Base-by-base conservation (phyloP, 2,113 vertebrate genomes). In the Upupa epops region DNA sequence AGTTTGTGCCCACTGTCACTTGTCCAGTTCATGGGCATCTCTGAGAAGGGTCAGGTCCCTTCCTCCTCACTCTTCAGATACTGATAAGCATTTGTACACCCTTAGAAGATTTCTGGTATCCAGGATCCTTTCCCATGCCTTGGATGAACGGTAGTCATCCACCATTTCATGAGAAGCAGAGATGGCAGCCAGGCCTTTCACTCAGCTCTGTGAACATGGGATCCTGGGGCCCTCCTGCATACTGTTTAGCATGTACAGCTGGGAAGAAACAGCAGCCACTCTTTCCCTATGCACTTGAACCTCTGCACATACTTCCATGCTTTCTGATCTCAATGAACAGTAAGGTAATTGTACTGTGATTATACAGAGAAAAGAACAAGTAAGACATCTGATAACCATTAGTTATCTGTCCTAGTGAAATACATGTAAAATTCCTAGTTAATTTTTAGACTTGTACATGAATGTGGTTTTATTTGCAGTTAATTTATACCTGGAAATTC, bases 101-200 rank as follows among this genome's bases (percentile, higher is more conserved):
- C 1, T 3, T 5, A 52, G 45, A 78, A 32, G 0, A 1, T 7
- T 60, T 76, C 17, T 48, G 34, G 25, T 31, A 42, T 76, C 26
- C 17, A 13, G 51, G 21, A 60, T 31, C 26, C 25, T 56, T 68
- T 29, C 15, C 21, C 19, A 34, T 12, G 8, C 1, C 1, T 4
- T 36, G 80, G 49, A 66, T 28, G 52, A 56, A 13, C 4, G 32
- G 32, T 10, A 5, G 4, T 22, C 45, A 61, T 51, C 5, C 36
- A 56, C 1, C 11, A 17, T 16, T 58, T 40, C 28, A 69, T 7
- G 22, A 58, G 40, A 60, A 72, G 74, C 51, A 73, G 51, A 0
- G 1, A 17, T 3, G 17, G 60, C 18, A 40, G 40, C 12, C 13
- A 26, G 37, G 18, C 9, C n/a, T 49, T 82, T 82, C 8, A 56